These are phyloP conservation scores for Crossocerus cetratus DNA, from an alignment of 2,888 invertebrate species.

Conservation along the genomic window DNA sequence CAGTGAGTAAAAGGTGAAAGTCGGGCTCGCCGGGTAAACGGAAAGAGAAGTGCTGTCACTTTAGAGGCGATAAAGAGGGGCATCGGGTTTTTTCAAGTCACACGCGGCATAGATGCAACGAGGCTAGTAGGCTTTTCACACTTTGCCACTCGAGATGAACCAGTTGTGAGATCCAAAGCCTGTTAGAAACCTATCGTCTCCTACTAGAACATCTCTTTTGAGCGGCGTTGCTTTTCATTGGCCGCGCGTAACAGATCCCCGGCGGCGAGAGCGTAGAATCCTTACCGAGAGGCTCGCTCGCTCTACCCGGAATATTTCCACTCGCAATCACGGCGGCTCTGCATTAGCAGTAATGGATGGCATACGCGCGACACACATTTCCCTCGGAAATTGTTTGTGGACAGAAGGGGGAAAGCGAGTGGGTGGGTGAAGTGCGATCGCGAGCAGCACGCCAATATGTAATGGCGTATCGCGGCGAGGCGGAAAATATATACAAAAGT, in stretches of 20 bases:
- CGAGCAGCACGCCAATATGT: neutral
- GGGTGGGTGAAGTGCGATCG: neutral
- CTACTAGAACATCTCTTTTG: neutral
- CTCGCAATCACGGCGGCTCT: neutral
- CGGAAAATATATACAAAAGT: slow-evolving; percentile 34
- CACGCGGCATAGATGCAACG: neutral
- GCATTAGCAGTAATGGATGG: neutral
- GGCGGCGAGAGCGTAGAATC: neutral
- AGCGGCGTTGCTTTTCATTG: neutral
- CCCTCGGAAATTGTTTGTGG: neutral
- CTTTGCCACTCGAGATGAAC: neutral
- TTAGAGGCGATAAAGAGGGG: too few relatives aligned
- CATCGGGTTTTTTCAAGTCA: too few relatives aligned
- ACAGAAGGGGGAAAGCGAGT: neutral
- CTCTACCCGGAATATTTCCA: neutral
- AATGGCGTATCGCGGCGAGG: neutral
- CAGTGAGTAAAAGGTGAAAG: too few relatives aligned
- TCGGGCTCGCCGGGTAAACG: neutral
- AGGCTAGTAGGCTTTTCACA: slow-evolving; percentile 2
- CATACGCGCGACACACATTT: too few relatives aligned
- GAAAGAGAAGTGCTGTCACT: slow-evolving; percentile 11
- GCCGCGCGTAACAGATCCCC: neutral
- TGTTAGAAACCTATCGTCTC: neutral
- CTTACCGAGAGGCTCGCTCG: neutral
- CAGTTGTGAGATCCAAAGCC: neutral